Evolutionary conservation across 2,797 vertebrate species (phyloP).

Genomic region (Oceanodroma leucorhoa): DNA sequence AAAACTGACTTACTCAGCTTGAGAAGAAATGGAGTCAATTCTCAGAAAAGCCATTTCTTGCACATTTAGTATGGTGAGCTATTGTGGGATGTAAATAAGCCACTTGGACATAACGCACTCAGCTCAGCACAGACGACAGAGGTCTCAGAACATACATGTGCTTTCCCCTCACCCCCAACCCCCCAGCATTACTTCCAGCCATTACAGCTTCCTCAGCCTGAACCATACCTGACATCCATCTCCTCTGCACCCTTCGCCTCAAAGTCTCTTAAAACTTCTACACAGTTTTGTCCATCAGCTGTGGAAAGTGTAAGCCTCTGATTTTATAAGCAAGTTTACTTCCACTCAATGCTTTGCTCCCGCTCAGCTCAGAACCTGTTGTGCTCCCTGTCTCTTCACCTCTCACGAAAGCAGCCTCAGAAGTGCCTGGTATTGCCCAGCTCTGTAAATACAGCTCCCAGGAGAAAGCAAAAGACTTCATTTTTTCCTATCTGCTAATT

Average conservation of each 20-base stretch:
- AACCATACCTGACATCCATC: neutral
- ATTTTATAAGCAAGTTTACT: neutral
- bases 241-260: neutral
- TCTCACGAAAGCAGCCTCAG: neutral
- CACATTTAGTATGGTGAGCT: neutral
- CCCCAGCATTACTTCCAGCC: neutral
- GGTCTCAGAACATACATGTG: neutral
- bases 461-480: neutral
- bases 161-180: neutral
- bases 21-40: neutral
- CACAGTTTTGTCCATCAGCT: neutral
- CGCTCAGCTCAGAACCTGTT: neutral
- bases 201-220: neutral
- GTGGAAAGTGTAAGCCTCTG: neutral
- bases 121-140: neutral
- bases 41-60: neutral
- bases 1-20: neutral
- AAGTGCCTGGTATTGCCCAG: neutral
- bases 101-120: fast-evolving
- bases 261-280: neutral
- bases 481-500: neutral
- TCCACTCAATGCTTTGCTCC: neutral
- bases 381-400: neutral
- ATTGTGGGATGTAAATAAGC: neutral
- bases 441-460: neutral